These are phyloP conservation scores for Lineus longissimus DNA, from an alignment of 1,140 invertebrate species.

Conservation along the genomic window DNA sequence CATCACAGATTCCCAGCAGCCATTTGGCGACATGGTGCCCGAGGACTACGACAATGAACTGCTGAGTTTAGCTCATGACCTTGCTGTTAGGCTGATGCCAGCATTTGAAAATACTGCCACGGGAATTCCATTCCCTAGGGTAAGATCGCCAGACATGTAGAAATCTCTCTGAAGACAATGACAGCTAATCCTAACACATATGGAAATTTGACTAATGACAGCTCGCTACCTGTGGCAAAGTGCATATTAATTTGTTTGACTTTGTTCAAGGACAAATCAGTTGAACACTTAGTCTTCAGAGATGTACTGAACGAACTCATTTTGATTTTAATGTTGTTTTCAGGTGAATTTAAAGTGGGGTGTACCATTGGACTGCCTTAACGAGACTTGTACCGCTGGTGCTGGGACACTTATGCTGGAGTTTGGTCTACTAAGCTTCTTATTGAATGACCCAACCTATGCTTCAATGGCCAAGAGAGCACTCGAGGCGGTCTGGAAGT, in stretches of 20 bases:
- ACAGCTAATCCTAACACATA: too few species aligned
- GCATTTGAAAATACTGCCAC: constrained; percentile 60
- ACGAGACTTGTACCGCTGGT: constrained; percentile 67
- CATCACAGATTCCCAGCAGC: constrained; percentile 60
- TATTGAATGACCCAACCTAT: constrained; percentile 63
- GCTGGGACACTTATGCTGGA: constrained; percentile 65
- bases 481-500: constrained; percentile 59
- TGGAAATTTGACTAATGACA: too few species aligned
- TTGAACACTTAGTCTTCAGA: too few species aligned
- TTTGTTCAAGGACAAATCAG: too few species aligned
- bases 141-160: constrained; percentile 32
- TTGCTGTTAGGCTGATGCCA: constrained; percentile 60
- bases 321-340: constrained; percentile 14
- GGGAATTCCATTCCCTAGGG: constrained; percentile 64
- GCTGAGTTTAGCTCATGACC: constrained; percentile 62
- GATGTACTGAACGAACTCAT: too few species aligned
- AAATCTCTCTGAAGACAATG: too few species aligned
- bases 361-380: constrained; percentile 57
- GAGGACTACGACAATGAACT: constrained; percentile 63
- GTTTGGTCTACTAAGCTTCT: constrained; percentile 63
- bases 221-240: too few species aligned
- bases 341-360: constrained; percentile 62
- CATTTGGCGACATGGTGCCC: constrained; percentile 62
- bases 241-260: too few species aligned
- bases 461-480: constrained; percentile 62